Base-by-base conservation (phyloP, 2,113 vertebrate species). In the Oxygymnocypris stewartii region DNA sequence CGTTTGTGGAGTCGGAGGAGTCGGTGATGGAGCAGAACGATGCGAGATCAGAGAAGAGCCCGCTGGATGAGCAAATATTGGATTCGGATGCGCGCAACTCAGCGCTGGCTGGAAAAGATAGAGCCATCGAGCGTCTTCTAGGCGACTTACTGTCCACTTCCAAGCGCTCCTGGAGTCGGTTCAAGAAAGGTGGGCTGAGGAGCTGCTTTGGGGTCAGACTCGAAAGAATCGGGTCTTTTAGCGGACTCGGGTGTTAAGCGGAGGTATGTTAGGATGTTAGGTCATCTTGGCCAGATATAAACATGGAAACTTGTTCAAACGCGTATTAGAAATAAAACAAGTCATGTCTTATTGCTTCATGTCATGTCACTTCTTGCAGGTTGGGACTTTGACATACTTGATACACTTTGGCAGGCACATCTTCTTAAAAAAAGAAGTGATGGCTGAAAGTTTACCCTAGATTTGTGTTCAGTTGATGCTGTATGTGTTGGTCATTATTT, bases 131-230 rank as follows among this genome's bases (percentile, higher is more conserved):
- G 12, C 92, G 88, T 4, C 85, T 96, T 59, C 88, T 96, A 23
- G 91, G 92, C 8, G 94, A 95, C 88, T 84, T 96, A 11, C 25
- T 90, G 86, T 90, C 91, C 85, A 93, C 92, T 2, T 93, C 94
- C 59, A 95, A 94, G 88, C 94, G 95, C 65, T 93, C 94, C 1
- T 93, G 93, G 92, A 92, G 91, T 85, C 93, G 94, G 0, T 91
- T 91, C 87, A 95, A 94, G 90, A 96, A 95, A 83, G 94, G 94
- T 0, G 92, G 93, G 6, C 84, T 94, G 88, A 88, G 94, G 86
- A 95, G 95, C 93, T 96, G 95, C 86, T 96, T 96, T 74, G 95
- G 95, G 0, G 95, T 95, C 69, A 91, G 95, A 18, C 67, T 96
- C 4, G 94, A 95, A 79, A 87, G 94, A 84, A 96, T 96, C 88